phyloP scores from a whole-genome alignment of 1,140 invertebrate species.

The Tigriopus japonicus region DNA sequence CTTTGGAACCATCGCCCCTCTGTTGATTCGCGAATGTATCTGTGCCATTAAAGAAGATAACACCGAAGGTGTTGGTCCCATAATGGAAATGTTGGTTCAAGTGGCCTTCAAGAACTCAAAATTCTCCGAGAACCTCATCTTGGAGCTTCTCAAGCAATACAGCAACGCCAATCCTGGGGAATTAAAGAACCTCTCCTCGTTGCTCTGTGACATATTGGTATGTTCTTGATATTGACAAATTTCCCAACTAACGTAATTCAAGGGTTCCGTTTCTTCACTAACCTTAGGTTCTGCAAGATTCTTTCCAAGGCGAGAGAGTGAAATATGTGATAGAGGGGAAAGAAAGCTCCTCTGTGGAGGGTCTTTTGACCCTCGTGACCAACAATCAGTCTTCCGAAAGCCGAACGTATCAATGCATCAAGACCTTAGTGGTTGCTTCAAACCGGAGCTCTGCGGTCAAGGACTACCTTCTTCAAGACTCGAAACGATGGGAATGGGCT shows the following conservation, averaged over 20 bases:
- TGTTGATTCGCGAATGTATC: neutral
- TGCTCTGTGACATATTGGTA: conserved; percentile 25
- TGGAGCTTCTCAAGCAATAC: conserved; percentile 21
- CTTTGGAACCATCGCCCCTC: neutral
- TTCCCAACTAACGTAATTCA: neutral
- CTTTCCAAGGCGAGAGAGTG: conserved; percentile 25
- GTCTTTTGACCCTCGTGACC: conserved; percentile 25
- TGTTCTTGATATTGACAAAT: neutral
- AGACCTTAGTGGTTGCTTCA: conserved; percentile 29
- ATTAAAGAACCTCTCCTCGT: conserved; percentile 25
- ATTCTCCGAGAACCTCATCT: neutral
- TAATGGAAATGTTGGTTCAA: neutral
- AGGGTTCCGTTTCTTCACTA: neutral
- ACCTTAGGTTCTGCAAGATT: conserved; percentile 25
- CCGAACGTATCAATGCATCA: conserved; percentile 32
- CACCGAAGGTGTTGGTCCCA: neutral
- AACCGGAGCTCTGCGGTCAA: conserved; percentile 25
- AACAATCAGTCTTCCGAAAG: conserved; percentile 27
- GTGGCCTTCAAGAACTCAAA: neutral
- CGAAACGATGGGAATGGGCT: conserved; percentile 32
- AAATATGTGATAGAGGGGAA: conserved; percentile 27
- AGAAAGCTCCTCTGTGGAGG: conserved; percentile 21
- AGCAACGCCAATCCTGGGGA: conserved; percentile 27
- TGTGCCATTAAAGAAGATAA: neutral
- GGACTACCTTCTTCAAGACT: conserved; percentile 27